These are phyloP conservation scores for Archaeoteleia sp. DNA, from an alignment of 2,888 invertebrate genomes.

Conservation along the genomic window DNA sequence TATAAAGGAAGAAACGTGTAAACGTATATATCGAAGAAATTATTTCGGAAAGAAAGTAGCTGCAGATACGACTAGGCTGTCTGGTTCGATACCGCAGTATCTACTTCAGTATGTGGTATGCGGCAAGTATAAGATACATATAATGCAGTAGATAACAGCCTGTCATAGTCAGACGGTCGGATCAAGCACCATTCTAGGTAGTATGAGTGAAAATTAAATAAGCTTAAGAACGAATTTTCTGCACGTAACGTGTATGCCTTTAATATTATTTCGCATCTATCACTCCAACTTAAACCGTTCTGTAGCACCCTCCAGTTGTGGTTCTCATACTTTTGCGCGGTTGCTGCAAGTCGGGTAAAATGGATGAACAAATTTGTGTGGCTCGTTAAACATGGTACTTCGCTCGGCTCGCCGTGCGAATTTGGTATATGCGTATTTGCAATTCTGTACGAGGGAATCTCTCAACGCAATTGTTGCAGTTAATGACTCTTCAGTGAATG, in stretches of 20 bases:
- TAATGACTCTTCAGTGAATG: conserved; percentile 29
- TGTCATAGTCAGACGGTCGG: conserved; percentile 20
- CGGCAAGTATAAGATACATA: conserved; percentile 5
- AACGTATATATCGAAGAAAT: too few relatives aligned
- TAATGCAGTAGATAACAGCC: conserved; percentile 21
- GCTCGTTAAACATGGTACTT: conserved; percentile 39
- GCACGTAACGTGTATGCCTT: conserved; percentile 1
- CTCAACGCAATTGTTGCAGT: conserved; percentile 17
- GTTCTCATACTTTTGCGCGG: background rate
- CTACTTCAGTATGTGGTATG: conserved; percentile 18
- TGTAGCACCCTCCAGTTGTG: background rate
- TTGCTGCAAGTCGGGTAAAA: conserved; percentile 16
- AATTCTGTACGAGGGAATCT: conserved; percentile 13
- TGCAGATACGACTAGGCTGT: conserved; percentile 5
- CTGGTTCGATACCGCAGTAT: conserved; percentile 20
- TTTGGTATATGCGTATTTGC: conserved; percentile 10
- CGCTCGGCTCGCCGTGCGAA: conserved; percentile 5
- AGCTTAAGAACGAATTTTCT: background rate
- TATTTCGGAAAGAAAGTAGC: too few relatives aligned
- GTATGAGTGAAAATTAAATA: background rate
- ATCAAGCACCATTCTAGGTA: background rate
- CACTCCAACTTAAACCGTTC: conserved; percentile 3
- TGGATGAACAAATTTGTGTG: conserved; percentile 34
- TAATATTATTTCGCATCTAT: conserved; percentile 8
- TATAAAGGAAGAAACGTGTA: too few relatives aligned